phyloP scores from a whole-genome alignment of 1,140 invertebrate species.

The Branchinecta lindahli region DNA sequence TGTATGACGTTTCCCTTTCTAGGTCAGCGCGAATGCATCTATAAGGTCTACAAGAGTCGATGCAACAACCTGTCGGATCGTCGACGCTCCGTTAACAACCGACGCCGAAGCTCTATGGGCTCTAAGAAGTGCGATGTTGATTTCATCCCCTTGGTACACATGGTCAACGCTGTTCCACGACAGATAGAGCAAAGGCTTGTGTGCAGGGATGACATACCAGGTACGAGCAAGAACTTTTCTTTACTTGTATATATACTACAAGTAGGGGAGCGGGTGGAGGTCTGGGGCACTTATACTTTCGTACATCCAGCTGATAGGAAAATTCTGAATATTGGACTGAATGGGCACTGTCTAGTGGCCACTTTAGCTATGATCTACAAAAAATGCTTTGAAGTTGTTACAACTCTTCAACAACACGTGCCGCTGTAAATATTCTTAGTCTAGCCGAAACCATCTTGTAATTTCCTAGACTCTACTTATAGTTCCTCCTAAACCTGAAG shows the following conservation, averaged over 20 bases:
- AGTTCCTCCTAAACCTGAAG: too few relatives aligned
- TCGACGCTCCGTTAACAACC: constrained; percentile 19
- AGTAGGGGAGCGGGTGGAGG: too few relatives aligned
- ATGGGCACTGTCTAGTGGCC: too few relatives aligned
- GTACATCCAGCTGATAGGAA: too few relatives aligned
- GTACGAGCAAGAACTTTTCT: not conserved
- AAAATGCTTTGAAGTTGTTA: too few relatives aligned
- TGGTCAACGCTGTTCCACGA: constrained; percentile 19
- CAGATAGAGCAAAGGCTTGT: constrained; percentile 27
- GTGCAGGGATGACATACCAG: constrained; percentile 28
- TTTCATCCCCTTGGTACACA: constrained; percentile 34
- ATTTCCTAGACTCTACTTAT: too few relatives aligned
- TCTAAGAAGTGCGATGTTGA: constrained; percentile 33
- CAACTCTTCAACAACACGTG: too few relatives aligned
- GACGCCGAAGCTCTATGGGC: constrained; percentile 22
- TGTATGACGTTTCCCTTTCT: not conserved
- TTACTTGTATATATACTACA: constrained; percentile 14
- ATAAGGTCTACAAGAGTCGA: constrained; percentile 29
- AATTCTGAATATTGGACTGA: too few relatives aligned
- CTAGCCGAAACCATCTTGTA: too few relatives aligned
- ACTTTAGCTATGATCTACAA: too few relatives aligned
- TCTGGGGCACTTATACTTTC: too few relatives aligned
- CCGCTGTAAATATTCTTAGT: too few relatives aligned
- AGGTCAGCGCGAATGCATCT: constrained; percentile 30
- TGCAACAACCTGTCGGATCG: constrained; percentile 31